These are phyloP conservation scores for Trachemys scripta DNA, from an alignment of 2,113 vertebrate genomes.

Conservation along the genomic window DNA sequence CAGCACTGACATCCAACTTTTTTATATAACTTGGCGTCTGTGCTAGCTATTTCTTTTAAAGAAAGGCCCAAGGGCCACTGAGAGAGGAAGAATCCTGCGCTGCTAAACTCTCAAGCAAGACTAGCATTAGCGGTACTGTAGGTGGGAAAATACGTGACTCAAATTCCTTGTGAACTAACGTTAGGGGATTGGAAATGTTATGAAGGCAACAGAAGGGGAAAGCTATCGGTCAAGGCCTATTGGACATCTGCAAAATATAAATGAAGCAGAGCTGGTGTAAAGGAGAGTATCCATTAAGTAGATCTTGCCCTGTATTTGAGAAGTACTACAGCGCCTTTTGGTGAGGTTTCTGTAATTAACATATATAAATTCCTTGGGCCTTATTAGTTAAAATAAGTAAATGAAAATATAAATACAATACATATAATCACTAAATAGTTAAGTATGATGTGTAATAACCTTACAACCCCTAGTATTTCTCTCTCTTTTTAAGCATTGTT, in stretches of 20 bases:
- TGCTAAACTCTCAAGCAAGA: slow-evolving; percentile 47
- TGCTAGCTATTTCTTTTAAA: slow-evolving; percentile 71
- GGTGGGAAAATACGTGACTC: slow-evolving; percentile 33
- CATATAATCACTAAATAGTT: background rate
- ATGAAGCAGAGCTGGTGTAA: background rate
- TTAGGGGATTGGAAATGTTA: slow-evolving; percentile 26
- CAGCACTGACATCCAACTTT: slow-evolving; percentile 58
- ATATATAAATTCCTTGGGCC: background rate
- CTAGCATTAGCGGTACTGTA: slow-evolving; percentile 3
- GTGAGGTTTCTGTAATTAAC: background rate
- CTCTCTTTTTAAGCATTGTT: background rate
- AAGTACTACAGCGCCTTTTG: background rate
- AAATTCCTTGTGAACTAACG: slow-evolving; percentile 43
- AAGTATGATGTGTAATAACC: background rate
- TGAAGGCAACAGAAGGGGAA: slow-evolving; percentile 29
- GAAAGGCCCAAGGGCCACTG: slow-evolving; percentile 73
- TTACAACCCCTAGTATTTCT: rapidly evolving
- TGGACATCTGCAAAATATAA: background rate
- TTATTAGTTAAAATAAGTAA: background rate
- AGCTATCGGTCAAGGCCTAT: slow-evolving; percentile 28
- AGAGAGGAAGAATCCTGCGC: slow-evolving; percentile 30
- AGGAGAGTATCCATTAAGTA: background rate
- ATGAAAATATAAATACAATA: background rate
- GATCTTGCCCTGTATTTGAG: background rate
- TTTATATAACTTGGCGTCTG: slow-evolving; percentile 77